Evolutionary conservation across 2,888 invertebrate species (phyloP).

Genomic region (Pinctada fucata): DNA sequence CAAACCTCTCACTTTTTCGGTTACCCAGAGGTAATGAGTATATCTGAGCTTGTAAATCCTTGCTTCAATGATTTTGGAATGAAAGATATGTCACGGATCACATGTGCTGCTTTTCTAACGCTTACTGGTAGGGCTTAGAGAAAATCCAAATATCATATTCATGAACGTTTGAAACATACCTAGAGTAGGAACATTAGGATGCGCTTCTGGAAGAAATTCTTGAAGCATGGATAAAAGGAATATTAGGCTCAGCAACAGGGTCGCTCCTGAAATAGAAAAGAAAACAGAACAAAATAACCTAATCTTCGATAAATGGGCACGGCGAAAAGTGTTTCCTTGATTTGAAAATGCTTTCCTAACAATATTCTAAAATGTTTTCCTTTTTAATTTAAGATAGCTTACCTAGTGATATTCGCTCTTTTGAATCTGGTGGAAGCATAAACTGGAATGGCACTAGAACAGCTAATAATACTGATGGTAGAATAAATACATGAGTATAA

Average conservation of each 20-base stretch:
- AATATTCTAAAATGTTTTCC: too few relatives aligned
- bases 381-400: slow-evolving; percentile 78
- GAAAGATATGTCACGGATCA: too few relatives aligned
- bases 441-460: slow-evolving; percentile 96
- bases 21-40: too few relatives aligned
- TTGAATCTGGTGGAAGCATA: slow-evolving; percentile 96
- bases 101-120: too few relatives aligned
- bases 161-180: slow-evolving; percentile 48
- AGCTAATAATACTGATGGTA: slow-evolving; percentile 89
- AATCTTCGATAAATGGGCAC: too few relatives aligned
- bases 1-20: too few relatives aligned
- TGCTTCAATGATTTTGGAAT: too few relatives aligned
- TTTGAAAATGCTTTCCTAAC: too few relatives aligned
- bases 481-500: slow-evolving; percentile 83
- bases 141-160: too few relatives aligned
- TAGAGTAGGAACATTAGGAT: slow-evolving; percentile 59
- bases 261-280: slow-evolving; percentile 45
- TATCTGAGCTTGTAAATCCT: too few relatives aligned
- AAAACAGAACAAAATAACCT: not conserved
- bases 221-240: slow-evolving; percentile 60
- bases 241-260: slow-evolving; percentile 48
- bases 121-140: too few relatives aligned
- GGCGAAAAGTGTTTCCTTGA: too few relatives aligned
- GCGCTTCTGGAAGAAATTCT: slow-evolving; percentile 62
- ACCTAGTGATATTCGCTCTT: slow-evolving; percentile 98